A percentile compares a stretch with the other conserved stretches of the same genome.
phyloP scores from a whole-genome alignment of 2,797 vertebrate genomes.

The Orientallactaga sibirica region DNA sequence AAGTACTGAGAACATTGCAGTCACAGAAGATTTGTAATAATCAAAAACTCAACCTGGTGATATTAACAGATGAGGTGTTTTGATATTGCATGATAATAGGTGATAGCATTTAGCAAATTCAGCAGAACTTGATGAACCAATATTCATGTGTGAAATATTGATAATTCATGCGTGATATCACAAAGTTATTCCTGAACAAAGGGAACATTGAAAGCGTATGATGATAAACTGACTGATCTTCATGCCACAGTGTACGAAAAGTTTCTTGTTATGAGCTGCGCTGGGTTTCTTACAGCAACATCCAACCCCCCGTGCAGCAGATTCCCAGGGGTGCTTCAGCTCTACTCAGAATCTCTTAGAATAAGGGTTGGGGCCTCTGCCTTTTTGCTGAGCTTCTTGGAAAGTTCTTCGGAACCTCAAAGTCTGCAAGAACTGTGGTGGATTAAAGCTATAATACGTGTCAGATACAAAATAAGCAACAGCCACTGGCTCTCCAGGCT shows the following conservation, averaged over 20 bases:
- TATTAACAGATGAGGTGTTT: neutral
- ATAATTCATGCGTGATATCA: neutral
- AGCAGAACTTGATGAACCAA: neutral
- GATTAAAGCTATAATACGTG: neutral
- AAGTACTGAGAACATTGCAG: neutral
- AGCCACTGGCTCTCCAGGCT: neutral
- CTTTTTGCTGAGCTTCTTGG: neutral
- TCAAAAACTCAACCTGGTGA: neutral
- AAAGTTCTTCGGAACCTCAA: neutral
- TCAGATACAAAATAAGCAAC: neutral
- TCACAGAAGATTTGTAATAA: neutral
- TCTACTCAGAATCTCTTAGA: neutral
- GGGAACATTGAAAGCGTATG: neutral
- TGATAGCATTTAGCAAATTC: constrained; percentile 4
- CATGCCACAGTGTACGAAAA: neutral
- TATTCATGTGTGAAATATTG: neutral
- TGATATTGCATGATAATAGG: neutral
- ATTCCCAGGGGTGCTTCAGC: neutral
- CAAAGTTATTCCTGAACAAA: neutral
- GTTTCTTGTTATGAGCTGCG: neutral
- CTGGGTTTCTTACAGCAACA: neutral
- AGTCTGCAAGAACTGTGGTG: neutral
- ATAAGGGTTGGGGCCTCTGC: neutral
- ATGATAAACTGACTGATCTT: neutral
- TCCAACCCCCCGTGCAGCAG: neutral